These are phyloP conservation scores for Eurypyga helias DNA, from an alignment of 2,113 vertebrate species.

Conservation along the genomic window DNA sequence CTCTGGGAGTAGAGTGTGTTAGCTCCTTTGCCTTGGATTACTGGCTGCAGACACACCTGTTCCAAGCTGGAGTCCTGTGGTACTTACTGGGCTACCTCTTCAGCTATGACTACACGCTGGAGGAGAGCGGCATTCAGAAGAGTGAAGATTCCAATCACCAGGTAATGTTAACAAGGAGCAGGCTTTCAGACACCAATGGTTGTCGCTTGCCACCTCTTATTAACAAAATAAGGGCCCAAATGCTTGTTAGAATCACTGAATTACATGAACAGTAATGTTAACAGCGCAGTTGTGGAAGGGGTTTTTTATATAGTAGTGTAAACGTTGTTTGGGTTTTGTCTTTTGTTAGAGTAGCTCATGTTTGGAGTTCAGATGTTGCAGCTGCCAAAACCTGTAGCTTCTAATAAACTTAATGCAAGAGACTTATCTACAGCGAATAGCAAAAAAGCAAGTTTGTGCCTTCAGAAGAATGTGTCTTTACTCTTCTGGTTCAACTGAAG, in stretches of 20 bases:
- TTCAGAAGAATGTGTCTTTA: not conserved
- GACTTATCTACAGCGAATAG: not conserved
- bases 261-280: not conserved
- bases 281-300: not conserved
- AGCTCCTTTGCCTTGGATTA: conserved; percentile 96
- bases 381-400: not conserved
- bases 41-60: conserved; percentile 95
- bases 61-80: conserved; percentile 95
- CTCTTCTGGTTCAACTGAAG: not conserved
- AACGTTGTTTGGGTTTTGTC: not conserved
- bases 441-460: not conserved
- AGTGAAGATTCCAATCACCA: conserved; percentile 96
- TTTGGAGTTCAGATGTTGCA: not conserved
- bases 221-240: not conserved
- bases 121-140: conserved; percentile 96
- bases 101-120: conserved; percentile 95
- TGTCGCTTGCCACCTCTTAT: not conserved
- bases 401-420: not conserved
- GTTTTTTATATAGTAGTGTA: not conserved
- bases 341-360: not conserved
- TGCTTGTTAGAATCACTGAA: not conserved
- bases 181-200: fast-evolving
- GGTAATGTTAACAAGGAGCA: conserved; percentile 60
- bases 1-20: conserved; percentile 91
- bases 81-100: conserved; percentile 93